phyloP scores from a whole-genome alignment of 2,888 invertebrate genomes.

The Sepioteuthis lessoniana region DNA sequence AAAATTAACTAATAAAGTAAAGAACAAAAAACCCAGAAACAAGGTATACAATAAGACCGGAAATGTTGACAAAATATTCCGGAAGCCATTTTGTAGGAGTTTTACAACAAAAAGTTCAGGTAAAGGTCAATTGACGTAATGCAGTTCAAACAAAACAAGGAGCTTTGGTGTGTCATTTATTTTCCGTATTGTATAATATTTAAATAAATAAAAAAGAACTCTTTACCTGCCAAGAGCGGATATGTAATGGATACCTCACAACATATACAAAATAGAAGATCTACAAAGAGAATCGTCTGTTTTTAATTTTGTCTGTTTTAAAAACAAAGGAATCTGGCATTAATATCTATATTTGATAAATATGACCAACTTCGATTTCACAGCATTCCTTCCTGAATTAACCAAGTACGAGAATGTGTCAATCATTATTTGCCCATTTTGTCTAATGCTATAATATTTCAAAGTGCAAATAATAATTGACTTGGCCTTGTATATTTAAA shows the following conservation, averaged over 20 bases:
- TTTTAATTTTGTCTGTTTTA: not conserved
- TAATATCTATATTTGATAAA: too few relatives aligned
- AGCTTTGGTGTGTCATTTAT: not conserved
- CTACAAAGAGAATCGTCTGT: not conserved
- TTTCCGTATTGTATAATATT: not conserved
- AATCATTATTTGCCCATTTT: too few relatives aligned
- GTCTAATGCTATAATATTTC: too few relatives aligned
- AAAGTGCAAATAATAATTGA: too few relatives aligned
- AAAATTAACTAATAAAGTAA: not conserved
- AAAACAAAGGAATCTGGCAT: not conserved
- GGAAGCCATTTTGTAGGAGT: slow-evolving; percentile 20
- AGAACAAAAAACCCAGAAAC: not conserved
- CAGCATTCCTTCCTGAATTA: too few relatives aligned
- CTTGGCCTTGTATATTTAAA: too few relatives aligned
- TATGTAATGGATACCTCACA: not conserved
- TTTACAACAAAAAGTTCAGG: not conserved
- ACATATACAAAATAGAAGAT: not conserved
- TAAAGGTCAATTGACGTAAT: slow-evolving; percentile 33
- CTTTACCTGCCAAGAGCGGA: not conserved
- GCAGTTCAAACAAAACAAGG: not conserved
- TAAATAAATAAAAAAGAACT: not conserved
- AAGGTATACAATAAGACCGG: slow-evolving; percentile 17
- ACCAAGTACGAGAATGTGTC: too few relatives aligned
- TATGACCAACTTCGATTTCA: too few relatives aligned
- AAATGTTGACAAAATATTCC: not conserved